Percentiles rank a stretch among this genome's conserved stretches.
Conservation (phyloP, 2,888 invertebrate species). For the Resseliella maxima region DNA sequence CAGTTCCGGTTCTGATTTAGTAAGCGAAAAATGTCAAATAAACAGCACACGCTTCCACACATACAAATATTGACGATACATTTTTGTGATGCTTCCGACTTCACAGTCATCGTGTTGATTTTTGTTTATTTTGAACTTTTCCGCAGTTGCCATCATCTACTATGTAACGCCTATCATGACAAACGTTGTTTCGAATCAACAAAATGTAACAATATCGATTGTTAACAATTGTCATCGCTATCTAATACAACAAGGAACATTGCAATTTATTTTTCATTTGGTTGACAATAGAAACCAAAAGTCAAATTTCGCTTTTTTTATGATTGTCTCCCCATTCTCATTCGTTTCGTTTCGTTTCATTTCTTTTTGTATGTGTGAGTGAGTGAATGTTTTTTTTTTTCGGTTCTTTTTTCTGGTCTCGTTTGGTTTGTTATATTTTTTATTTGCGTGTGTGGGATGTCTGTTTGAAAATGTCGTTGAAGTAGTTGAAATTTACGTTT, state of each 20-base stretch:
- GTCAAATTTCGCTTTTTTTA: conserved; percentile 44
- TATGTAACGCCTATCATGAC: conserved; percentile 26
- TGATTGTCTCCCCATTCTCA: conserved; percentile 26
- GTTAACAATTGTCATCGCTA: background rate
- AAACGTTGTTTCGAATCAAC: conserved; percentile 6
- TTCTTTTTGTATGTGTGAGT: background rate
- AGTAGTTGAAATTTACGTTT: conserved; percentile 51
- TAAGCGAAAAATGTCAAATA: conserved; percentile 3
- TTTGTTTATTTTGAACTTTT: conserved; percentile 3
- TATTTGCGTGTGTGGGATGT: background rate
- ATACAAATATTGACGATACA: background rate
- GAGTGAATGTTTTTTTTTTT: background rate
- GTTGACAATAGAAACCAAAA: conserved; percentile 43
- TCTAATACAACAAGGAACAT: background rate
- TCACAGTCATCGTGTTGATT: background rate
- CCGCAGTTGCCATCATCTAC: background rate
- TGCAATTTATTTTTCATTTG: conserved; percentile 40
- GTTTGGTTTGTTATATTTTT: background rate
- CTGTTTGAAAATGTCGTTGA: conserved; percentile 26
- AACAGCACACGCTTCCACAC: too few relatives aligned
- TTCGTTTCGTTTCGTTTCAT: background rate
- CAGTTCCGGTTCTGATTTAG: conserved; percentile 15
- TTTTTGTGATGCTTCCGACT: background rate
- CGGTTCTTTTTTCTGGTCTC: background rate
- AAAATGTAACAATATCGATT: background rate